Conservation (phyloP, 2,113 vertebrate genomes). For the Xenopus tropicalis region DNA sequence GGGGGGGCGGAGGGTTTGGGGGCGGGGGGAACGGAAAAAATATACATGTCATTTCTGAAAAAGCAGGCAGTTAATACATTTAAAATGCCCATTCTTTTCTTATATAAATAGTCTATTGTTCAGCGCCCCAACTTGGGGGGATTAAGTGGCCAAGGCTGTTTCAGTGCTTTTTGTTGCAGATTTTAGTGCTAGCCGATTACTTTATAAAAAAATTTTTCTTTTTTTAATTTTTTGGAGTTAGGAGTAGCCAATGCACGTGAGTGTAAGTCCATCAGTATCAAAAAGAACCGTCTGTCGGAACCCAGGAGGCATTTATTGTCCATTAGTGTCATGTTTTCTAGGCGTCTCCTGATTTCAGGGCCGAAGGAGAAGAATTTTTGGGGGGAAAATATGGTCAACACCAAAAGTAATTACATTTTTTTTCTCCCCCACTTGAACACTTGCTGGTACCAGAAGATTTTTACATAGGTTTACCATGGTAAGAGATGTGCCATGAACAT, state of each 20-base stretch:
- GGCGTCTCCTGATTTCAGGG: no score
- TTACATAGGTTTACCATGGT: no score
- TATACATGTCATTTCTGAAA: not conserved
- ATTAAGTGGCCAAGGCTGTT: constrained; percentile 31
- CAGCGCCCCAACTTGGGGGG: not conserved
- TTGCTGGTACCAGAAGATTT: no score
- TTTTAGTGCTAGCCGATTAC: constrained; percentile 38
- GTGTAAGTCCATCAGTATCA: not conserved
- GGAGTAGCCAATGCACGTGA: constrained; percentile 5
- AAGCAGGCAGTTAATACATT: constrained; percentile 7
- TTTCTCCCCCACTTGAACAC: no score
- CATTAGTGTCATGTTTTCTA: no score
- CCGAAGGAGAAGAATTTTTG: no score
- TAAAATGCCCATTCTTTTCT: constrained; percentile 41
- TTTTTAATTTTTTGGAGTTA: no score
- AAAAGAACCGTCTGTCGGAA: not conserved
- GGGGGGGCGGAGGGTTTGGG: not conserved
- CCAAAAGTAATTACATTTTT: no score
- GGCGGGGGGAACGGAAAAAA: not conserved
- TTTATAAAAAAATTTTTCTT: no score
- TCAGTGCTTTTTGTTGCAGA: constrained; percentile 41
- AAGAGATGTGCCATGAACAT: no score
- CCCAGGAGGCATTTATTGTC: no score
- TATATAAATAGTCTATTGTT: constrained; percentile 49
- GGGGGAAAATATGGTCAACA: no score